Percentiles rank a stretch among this genome's conserved stretches.
Conservation (phyloP, 30 jellyfish, hydroid and myxozoan genomes). For the Hydra vulgaris region DNA sequence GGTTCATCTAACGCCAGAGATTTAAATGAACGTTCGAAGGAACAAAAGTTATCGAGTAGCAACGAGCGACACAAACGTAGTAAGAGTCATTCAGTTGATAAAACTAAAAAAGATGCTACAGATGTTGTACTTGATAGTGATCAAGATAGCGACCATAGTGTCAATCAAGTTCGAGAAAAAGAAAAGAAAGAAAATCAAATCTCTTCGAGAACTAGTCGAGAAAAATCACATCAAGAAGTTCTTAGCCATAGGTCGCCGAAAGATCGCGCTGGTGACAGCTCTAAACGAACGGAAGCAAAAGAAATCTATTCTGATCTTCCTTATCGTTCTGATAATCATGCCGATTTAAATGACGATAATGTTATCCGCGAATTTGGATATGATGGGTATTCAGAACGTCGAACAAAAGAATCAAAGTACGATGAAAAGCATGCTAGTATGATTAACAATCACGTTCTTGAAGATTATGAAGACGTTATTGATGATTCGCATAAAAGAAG, state of each 20-base stretch:
- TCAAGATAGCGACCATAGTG: neutral
- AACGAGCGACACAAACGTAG: neutral
- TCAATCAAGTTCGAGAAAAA: neutral
- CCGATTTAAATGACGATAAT: neutral
- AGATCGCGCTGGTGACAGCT: neutral
- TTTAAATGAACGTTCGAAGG: neutral
- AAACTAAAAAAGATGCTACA: neutral
- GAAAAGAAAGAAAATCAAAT: neutral
- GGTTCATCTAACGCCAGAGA: neutral
- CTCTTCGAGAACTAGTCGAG: neutral
- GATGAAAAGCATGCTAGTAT: neutral
- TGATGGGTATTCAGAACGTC: conserved; percentile 26
- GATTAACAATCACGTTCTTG: neutral
- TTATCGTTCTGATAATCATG: neutral
- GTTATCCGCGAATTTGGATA: conserved; percentile 25
- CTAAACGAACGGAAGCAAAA: too few species aligned
- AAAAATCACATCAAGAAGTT: neutral
- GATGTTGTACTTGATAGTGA: neutral
- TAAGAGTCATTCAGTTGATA: neutral
- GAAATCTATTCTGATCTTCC: neutral
- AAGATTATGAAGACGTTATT: conserved; percentile 17
- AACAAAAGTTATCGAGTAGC: neutral
- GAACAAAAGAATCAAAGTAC: conserved; percentile 8
- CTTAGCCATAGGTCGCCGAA: neutral
- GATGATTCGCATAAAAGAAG: neutral